Evolutionary conservation across 1,140 invertebrate genomes (phyloP).

Genomic region (Eulimnadia texana): DNA sequence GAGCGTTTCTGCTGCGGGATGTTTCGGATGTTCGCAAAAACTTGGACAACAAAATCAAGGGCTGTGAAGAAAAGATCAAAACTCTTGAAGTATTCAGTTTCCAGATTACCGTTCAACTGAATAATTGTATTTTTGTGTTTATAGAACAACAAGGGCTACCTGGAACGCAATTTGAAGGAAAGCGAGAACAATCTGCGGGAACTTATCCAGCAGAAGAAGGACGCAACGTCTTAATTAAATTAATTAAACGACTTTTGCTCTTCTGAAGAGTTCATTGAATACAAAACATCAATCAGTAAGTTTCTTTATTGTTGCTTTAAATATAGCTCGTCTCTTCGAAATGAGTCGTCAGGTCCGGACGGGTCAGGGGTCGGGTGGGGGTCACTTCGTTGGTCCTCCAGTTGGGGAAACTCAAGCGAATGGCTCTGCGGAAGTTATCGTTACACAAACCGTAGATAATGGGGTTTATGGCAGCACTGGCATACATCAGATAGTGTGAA

Average conservation of each 20-base stretch:
- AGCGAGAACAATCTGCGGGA: slow-evolving; percentile 71
- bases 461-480: slow-evolving; percentile 56
- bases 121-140: slow-evolving; percentile 23
- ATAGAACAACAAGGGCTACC: slow-evolving; percentile 52
- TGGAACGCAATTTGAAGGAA: slow-evolving; percentile 63
- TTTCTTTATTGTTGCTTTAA: background rate
- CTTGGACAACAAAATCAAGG: slow-evolving; percentile 42
- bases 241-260: background rate
- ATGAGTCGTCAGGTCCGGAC: background rate
- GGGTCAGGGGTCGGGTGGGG: background rate
- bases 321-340: background rate
- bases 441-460: slow-evolving; percentile 57
- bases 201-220: slow-evolving; percentile 56
- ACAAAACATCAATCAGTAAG: background rate
- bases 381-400: slow-evolving; percentile 18
- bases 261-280: background rate
- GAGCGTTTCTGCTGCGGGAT: slow-evolving; percentile 66
- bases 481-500: slow-evolving; percentile 47
- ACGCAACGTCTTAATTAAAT: slow-evolving; percentile 18
- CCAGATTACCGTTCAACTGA: too few relatives aligned
- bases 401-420: slow-evolving; percentile 28
- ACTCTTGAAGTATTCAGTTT: slow-evolving; percentile 40
- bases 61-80: slow-evolving; percentile 52
- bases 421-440: slow-evolving; percentile 44
- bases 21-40: slow-evolving; percentile 46